Evolutionary conservation across 1,140 invertebrate species (phyloP).

Genomic region (Yoshiicerus persimilis): DNA sequence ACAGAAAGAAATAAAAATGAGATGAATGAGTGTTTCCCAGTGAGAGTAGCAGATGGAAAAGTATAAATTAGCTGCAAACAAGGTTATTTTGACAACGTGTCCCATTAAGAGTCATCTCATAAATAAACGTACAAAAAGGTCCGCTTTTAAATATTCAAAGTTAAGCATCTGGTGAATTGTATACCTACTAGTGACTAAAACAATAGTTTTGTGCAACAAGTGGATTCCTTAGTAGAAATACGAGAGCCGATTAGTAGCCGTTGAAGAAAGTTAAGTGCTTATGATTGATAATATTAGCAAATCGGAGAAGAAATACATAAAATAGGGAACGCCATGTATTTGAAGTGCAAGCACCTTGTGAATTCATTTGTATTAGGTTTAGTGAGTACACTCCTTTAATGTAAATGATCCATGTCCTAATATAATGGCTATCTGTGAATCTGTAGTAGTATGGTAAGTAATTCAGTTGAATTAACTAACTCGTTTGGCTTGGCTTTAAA

Average conservation of each 20-base stretch:
- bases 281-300: constrained; percentile 3
- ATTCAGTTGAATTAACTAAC: not conserved
- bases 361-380: too few species aligned
- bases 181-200: not conserved
- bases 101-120: not conserved
- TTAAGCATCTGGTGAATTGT: too few species aligned
- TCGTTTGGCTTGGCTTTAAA: not conserved
- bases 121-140: not conserved
- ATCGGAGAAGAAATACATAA: not conserved
- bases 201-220: not conserved
- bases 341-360: not conserved
- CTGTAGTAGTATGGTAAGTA: too few species aligned
- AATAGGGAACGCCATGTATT: not conserved
- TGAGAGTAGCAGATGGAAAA: not conserved
- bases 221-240: not conserved
- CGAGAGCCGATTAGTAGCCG: not conserved
- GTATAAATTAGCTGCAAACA: not conserved
- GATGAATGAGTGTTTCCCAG: not conserved
- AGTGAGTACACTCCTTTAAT: not conserved
- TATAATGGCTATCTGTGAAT: too few species aligned
- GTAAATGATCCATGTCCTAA: not conserved
- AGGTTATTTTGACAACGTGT: not conserved
- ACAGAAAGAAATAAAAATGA: too few species aligned
- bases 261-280: not conserved
- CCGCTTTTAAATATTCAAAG: not conserved